Conservation (phyloP, 2,888 invertebrate species). For the Empis stercorea region DNA sequence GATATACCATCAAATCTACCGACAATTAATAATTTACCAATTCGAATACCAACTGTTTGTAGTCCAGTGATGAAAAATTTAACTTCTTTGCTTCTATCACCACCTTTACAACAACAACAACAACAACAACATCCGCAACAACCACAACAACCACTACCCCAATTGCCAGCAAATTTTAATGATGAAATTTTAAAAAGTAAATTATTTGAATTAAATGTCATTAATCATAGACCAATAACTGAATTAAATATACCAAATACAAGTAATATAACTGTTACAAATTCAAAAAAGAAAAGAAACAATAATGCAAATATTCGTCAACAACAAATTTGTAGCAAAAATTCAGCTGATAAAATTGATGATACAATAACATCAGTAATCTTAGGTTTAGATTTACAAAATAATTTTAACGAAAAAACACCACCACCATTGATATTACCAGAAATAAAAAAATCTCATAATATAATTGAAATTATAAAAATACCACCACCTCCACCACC, state of each 20-base stretch:
- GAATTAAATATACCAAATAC: too few species aligned
- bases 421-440: not conserved
- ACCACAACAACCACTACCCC: too few species aligned
- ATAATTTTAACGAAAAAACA: too few species aligned
- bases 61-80: not conserved
- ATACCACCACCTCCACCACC: too few species aligned
- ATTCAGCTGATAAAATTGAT: slow-evolving; percentile 4
- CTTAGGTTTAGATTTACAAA: not conserved
- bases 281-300: too few species aligned
- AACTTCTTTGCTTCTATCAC: not conserved
- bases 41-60: not conserved
- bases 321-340: too few species aligned
- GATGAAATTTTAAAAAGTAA: too few species aligned
- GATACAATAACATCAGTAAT: slow-evolving; percentile 2
- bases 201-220: too few species aligned
- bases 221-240: too few species aligned
- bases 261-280: too few species aligned
- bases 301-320: too few species aligned
- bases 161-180: not conserved
- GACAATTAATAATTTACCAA: not conserved
- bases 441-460: not conserved
- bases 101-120: not conserved
- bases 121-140: not conserved
- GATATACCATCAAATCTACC: not conserved
- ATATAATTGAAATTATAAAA: too few species aligned